Percentiles rank a stretch among this genome's conserved stretches.
These are phyloP conservation scores for Nematopogon swammerdamellus DNA, from an alignment of 2,888 invertebrate species.

Conservation along the genomic window DNA sequence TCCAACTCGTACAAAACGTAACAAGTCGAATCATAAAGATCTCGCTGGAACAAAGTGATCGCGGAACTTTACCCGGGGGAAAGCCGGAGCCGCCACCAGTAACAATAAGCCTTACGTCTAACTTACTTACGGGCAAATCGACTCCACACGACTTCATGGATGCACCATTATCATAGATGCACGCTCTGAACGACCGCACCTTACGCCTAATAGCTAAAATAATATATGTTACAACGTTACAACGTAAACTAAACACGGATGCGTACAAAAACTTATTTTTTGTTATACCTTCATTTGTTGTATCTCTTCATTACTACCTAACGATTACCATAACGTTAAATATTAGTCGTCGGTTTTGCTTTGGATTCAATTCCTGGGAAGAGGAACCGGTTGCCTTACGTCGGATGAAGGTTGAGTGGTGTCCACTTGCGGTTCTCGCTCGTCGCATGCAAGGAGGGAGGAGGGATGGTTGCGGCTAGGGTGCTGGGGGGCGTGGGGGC, in stretches of 20 bases:
- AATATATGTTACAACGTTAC: too few relatives aligned
- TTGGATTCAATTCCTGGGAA: neutral
- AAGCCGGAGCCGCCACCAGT: too few relatives aligned
- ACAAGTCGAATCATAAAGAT: too few relatives aligned
- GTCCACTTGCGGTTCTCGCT: neutral
- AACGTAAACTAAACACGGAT: neutral
- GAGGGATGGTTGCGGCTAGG: too few relatives aligned
- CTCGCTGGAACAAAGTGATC: too few relatives aligned
- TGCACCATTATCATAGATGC: neutral
- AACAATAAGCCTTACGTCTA: too few relatives aligned
- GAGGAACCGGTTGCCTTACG: slow-evolving; percentile 10
- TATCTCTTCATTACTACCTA: neutral
- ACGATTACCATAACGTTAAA: neutral
- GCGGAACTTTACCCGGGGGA: too few relatives aligned
- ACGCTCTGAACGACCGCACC: too few relatives aligned
- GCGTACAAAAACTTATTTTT: neutral
- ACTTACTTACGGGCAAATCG: too few relatives aligned
- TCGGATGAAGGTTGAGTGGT: neutral
- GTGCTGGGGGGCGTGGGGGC: slow-evolving; percentile 11
- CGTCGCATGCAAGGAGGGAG: slow-evolving; percentile 5
- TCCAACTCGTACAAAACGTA: too few relatives aligned
- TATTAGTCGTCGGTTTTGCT: neutral
- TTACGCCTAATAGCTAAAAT: neutral
- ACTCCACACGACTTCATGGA: too few relatives aligned
- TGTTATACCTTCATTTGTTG: neutral